A percentile compares a stretch with the other conserved stretches of the same genome.
phyloP scores from a whole-genome alignment of 2,797 vertebrate genomes.

The Lycodopsis pacificus region DNA sequence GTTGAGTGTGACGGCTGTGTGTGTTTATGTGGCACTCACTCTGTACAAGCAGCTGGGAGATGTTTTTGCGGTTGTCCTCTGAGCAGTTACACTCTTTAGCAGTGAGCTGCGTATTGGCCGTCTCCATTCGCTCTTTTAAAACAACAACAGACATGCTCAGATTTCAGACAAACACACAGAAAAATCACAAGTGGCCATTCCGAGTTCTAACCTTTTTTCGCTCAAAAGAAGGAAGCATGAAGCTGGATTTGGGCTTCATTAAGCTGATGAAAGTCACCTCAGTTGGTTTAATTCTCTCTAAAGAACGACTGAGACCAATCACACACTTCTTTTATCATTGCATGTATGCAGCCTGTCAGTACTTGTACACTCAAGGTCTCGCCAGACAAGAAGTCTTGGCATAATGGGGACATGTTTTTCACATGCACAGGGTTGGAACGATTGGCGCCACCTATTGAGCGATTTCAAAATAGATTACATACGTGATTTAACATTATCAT shows the following conservation, averaged over 20 bases:
- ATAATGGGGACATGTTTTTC: neutral
- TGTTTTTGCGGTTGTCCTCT: constrained; percentile 97
- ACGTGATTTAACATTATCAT: too few species aligned
- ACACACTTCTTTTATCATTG: neutral
- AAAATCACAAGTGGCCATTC: neutral
- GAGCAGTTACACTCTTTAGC: constrained; percentile 95
- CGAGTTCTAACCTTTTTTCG: neutral
- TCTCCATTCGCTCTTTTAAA: constrained; percentile 94
- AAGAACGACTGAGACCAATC: neutral
- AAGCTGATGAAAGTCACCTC: neutral
- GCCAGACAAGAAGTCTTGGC: neutral
- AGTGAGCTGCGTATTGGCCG: constrained; percentile 96
- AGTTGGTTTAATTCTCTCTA: neutral
- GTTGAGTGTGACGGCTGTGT: neutral
- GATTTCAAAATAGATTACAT: neutral
- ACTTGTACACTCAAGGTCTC: neutral
- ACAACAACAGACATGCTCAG: constrained; percentile 26
- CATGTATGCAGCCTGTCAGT: neutral
- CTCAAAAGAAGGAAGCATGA: neutral
- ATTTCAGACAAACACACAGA: neutral
- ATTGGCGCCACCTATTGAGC: neutral
- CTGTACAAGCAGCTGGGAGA: constrained; percentile 94
- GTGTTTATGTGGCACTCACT: constrained; percentile 85
- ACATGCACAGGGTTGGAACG: neutral
- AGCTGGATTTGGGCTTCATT: neutral